phyloP scores from a whole-genome alignment of 1,140 invertebrate genomes.

The Phymorhynchus buccinoides region DNA sequence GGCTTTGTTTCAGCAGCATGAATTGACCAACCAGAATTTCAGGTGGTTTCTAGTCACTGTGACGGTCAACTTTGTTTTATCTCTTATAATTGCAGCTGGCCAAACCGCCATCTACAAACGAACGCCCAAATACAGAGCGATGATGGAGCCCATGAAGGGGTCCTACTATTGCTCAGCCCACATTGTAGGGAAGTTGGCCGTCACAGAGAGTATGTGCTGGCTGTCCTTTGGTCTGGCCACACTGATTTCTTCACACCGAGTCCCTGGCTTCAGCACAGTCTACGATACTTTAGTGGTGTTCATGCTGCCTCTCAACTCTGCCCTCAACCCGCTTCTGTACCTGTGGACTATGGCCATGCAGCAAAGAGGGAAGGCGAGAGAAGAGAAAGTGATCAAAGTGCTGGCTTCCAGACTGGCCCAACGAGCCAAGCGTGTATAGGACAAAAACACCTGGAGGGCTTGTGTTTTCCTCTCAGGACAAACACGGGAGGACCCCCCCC shows the following conservation, averaged over 20 bases:
- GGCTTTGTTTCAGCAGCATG: neutral
- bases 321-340: too few relatives aligned
- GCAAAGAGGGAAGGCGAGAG: too few relatives aligned
- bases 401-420: too few relatives aligned
- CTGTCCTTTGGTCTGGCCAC: neutral
- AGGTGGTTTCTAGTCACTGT: neutral
- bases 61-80: neutral
- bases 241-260: neutral
- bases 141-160: neutral
- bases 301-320: too few relatives aligned
- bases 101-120: neutral
- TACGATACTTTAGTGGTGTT: too few relatives aligned
- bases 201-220: neutral
- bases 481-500: too few relatives aligned
- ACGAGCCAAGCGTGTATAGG: too few relatives aligned
- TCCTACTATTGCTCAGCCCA: neutral
- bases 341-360: too few relatives aligned
- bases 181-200: neutral
- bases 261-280: neutral
- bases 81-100: neutral
- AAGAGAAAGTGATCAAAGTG: too few relatives aligned
- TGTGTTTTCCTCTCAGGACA: too few relatives aligned
- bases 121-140: neutral
- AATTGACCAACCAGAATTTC: neutral
- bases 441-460: too few relatives aligned